phyloP scores from a whole-genome alignment of 2,888 invertebrate species.

The Fragum sueziense region DNA sequence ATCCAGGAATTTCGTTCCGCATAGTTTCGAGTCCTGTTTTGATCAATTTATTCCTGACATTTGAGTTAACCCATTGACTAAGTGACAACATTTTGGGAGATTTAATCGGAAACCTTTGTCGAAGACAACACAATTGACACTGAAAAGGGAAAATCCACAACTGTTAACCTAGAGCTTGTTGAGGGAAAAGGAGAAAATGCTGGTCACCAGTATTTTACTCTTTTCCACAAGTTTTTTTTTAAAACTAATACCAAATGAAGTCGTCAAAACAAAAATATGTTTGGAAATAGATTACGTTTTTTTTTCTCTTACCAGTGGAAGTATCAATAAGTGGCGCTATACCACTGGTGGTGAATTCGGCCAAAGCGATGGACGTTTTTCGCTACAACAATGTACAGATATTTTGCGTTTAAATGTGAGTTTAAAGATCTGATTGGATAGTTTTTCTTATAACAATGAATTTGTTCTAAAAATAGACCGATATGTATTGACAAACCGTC shows the following conservation, averaged over 20 bases:
- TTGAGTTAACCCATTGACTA: background rate
- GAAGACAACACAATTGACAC: background rate
- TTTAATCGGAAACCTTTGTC: background rate
- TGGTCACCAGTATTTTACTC: background rate
- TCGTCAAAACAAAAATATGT: background rate
- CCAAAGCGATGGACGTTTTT: no score
- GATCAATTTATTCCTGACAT: background rate
- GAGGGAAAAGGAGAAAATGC: background rate
- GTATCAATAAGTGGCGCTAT: background rate
- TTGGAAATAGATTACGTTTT: background rate
- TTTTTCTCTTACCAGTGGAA: background rate
- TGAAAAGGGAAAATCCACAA: background rate
- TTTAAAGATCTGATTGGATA: no score
- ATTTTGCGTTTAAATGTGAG: no score
- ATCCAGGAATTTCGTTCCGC: background rate
- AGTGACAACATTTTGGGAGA: background rate
- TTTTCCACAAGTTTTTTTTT: background rate
- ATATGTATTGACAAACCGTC: no score
- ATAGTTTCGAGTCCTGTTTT: background rate
- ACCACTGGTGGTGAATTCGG: no score
- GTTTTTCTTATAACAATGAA: no score
- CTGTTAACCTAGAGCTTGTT: background rate
- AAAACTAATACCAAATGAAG: background rate
- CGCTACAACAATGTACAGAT: no score
- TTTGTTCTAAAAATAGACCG: no score